Evolutionary conservation across 2,797 vertebrate species (phyloP).

Genomic region (Anniella stebbinsi): DNA sequence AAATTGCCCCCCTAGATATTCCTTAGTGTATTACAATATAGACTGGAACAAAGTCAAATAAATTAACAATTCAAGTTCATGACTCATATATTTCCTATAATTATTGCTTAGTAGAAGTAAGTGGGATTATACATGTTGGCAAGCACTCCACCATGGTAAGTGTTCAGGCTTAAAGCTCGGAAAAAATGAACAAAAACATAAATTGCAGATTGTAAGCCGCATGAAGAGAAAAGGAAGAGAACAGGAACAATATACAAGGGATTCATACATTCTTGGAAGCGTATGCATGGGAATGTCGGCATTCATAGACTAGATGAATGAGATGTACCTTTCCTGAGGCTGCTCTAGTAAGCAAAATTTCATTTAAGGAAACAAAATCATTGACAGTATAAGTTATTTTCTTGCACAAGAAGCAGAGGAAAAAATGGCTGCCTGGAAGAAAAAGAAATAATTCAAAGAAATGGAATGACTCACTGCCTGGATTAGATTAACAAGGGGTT

Average conservation of each 20-base stretch:
- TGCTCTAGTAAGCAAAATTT: conserved; percentile 20
- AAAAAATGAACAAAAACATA: neutral
- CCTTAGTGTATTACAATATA: neutral
- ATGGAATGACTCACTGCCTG: conserved; percentile 20
- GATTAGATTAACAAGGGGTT: neutral
- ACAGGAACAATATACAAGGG: neutral
- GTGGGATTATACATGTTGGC: neutral
- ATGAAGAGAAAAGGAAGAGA: neutral
- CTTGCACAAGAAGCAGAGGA: neutral
- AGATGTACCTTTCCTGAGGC: conserved; percentile 1
- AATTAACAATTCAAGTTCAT: neutral
- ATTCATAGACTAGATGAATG: conserved; percentile 1
- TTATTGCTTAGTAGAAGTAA: neutral
- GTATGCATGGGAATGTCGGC: neutral
- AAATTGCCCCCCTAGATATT: neutral
- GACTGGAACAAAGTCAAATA: neutral
- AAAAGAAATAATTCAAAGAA: conserved; percentile 15
- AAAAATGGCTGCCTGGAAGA: neutral
- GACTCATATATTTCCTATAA: neutral
- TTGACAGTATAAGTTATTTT: conserved; percentile 9
- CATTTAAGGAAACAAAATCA: conserved; percentile 20
- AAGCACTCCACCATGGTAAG: neutral
- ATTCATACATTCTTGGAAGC: neutral
- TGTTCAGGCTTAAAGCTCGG: neutral
- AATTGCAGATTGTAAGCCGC: neutral